phyloP scores from a whole-genome alignment of 2,797 vertebrate genomes.

The Malacoctenus gilli region DNA sequence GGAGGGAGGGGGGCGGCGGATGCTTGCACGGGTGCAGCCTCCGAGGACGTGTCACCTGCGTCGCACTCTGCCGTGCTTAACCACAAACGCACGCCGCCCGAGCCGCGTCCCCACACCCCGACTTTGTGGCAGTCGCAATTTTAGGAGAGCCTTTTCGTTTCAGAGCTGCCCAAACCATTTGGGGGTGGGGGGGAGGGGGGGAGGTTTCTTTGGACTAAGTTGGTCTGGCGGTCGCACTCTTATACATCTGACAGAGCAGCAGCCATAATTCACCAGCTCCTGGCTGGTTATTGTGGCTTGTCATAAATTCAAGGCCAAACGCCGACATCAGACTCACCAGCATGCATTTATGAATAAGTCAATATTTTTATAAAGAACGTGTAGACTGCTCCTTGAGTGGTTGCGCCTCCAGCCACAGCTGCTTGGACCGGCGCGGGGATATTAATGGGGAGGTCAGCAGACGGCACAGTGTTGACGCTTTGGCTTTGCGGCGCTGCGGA shows the following conservation, averaged over 20 bases:
- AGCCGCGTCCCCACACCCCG: not conserved
- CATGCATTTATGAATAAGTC: slow-evolving; percentile 40
- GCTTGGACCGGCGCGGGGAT: slow-evolving; percentile 21
- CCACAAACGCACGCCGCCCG: no score
- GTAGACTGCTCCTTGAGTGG: slow-evolving; percentile 29
- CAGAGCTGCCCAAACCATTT: slow-evolving; percentile 21
- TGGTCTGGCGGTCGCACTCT: slow-evolving; percentile 20
- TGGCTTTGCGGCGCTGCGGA: slow-evolving; percentile 21
- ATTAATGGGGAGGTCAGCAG: slow-evolving; percentile 53
- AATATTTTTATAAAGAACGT: slow-evolving; percentile 46
- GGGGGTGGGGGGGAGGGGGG: not conserved
- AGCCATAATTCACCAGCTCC: slow-evolving; percentile 39
- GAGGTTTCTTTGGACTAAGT: slow-evolving; percentile 1
- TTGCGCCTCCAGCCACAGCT: slow-evolving; percentile 31
- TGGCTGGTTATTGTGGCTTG: slow-evolving; percentile 45
- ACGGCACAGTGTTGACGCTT: slow-evolving; percentile 38
- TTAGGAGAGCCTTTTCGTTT: slow-evolving; percentile 21
- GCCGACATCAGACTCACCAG: slow-evolving; percentile 28
- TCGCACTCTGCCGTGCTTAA: not conserved
- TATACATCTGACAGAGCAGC: slow-evolving; percentile 38
- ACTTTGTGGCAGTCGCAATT: slow-evolving; percentile 10
- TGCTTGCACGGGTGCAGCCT: not conserved
- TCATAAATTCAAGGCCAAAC: slow-evolving; percentile 48
- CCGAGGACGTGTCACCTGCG: slow-evolving; percentile 25
- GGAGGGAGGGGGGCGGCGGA: slow-evolving; percentile 11